Evolutionary conservation across 2,888 invertebrate genomes (phyloP).

Genomic region (Phyto melanocephala): DNA sequence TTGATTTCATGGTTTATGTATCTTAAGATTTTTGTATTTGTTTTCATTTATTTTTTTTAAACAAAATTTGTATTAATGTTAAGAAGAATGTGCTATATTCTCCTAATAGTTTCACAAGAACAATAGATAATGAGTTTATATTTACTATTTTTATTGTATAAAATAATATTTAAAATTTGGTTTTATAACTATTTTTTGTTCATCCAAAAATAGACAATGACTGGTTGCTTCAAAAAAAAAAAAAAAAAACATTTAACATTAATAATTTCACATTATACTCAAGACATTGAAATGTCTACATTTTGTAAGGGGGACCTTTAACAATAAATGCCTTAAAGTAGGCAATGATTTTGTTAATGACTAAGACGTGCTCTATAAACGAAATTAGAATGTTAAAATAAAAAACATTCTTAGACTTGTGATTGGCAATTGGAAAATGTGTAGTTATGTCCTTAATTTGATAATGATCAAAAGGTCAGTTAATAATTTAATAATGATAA

Average conservation of each 20-base stretch:
- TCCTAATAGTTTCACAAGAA: background rate
- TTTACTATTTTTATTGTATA: background rate
- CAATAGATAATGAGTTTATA: background rate
- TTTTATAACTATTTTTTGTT: background rate
- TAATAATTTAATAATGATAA: too few species aligned
- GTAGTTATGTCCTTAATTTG: background rate
- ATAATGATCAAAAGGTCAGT: background rate
- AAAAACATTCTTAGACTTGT: too few species aligned
- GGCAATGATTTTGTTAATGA: slow-evolving; percentile 50
- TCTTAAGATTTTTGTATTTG: too few species aligned
- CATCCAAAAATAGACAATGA: too few species aligned
- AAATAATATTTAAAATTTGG: background rate
- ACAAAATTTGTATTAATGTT: too few species aligned
- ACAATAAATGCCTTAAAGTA: slow-evolving; percentile 18
- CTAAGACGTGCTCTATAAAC: slow-evolving; percentile 27
- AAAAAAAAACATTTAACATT: too few species aligned
- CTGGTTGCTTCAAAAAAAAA: too few species aligned
- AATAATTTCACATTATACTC: too few species aligned
- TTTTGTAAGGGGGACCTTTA: background rate
- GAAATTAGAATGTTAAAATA: slow-evolving; percentile 10
- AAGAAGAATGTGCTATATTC: too few species aligned
- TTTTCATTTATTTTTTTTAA: background rate
- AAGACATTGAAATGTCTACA: background rate
- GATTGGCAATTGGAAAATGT: background rate
- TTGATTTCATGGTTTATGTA: slow-evolving; percentile 36